A percentile compares a stretch with the other conserved stretches of the same genome.
These are phyloP conservation scores for Pandemis corylana DNA, from an alignment of 2,888 invertebrate species.

Conservation along the genomic window DNA sequence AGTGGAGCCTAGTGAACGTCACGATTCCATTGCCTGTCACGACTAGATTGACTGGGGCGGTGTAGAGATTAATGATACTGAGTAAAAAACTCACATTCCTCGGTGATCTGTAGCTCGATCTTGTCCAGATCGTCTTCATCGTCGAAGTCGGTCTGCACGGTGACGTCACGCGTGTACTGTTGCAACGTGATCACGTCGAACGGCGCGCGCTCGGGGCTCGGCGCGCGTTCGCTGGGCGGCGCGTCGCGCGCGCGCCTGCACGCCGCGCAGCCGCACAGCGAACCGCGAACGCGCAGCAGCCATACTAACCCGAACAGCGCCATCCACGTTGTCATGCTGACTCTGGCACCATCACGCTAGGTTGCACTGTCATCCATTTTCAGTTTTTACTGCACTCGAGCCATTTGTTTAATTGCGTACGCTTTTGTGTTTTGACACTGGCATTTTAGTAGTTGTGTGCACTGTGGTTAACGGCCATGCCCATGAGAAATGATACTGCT, in stretches of 20 bases:
- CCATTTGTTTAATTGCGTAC: not conserved
- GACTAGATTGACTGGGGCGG: too few relatives aligned
- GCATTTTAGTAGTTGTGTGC: conserved; percentile 24
- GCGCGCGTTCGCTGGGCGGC: conserved; percentile 61
- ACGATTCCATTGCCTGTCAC: too few relatives aligned
- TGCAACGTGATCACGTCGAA: conserved; percentile 80
- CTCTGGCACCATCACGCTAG: conserved; percentile 69
- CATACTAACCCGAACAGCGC: conserved; percentile 95
- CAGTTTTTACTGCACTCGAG: not conserved
- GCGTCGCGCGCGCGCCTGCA: conserved; percentile 84
- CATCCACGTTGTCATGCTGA: conserved; percentile 87
- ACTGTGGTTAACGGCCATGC: conserved; percentile 5
- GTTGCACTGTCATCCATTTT: conserved; percentile 45
- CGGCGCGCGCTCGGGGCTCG: conserved; percentile 67
- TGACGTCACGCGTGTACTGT: conserved; percentile 79
- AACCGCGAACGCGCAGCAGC: conserved; percentile 92
- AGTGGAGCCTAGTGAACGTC: too few relatives aligned
- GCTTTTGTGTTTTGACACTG: conserved; percentile 32
- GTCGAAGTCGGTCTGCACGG: conserved; percentile 82
- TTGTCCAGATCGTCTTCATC: conserved; percentile 77
- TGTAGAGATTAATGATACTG: not conserved
- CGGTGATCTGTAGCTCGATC: conserved; percentile 78
- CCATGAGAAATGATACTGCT: not conserved
- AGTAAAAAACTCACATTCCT: conserved; percentile 72
- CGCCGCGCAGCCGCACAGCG: conserved; percentile 90